A percentile compares a stretch with the other conserved stretches of the same genome.
Evolutionary conservation across 2,888 invertebrate species (phyloP).

Genomic region (Brachycybe producta): DNA sequence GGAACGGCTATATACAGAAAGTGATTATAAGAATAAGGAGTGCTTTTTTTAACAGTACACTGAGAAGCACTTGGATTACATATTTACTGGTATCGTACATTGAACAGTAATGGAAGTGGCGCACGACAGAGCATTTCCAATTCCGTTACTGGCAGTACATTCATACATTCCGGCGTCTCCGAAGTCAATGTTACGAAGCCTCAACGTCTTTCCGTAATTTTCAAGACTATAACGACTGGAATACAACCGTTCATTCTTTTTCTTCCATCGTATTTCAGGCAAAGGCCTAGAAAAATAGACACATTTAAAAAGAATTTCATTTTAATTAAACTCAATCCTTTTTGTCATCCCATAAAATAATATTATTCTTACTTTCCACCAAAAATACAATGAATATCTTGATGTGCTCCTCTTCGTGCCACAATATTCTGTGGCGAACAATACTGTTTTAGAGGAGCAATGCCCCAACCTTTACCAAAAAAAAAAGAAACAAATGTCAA

Average conservation of each 20-base stretch:
- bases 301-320: slow-evolving; percentile 23
- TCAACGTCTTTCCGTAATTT: slow-evolving; percentile 88
- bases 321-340: background rate
- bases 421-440: slow-evolving; percentile 75
- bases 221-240: slow-evolving; percentile 40
- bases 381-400: slow-evolving; percentile 85
- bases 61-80: too few relatives aligned
- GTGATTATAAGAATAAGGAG: too few relatives aligned
- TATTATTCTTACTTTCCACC: slow-evolving; percentile 75
- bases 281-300: too few relatives aligned
- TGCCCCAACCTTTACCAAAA: too few relatives aligned
- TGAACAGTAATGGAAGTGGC: slow-evolving; percentile 53
- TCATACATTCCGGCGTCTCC: slow-evolving; percentile 86
- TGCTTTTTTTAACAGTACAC: slow-evolving; percentile 37
- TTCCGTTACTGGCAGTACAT: slow-evolving; percentile 85
- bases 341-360: slow-evolving; percentile 14
- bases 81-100: slow-evolving; percentile 25
- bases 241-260: slow-evolving; percentile 54
- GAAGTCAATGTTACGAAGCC: slow-evolving; percentile 70
- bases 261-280: slow-evolving; percentile 86
- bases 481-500: too few relatives aligned
- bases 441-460: slow-evolving; percentile 66
- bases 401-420: slow-evolving; percentile 65
- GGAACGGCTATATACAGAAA: slow-evolving; percentile 51
- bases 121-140: slow-evolving; percentile 69